phyloP scores from a whole-genome alignment of 2,113 vertebrate genomes.

The Cyprinodon brontotheroides region DNA sequence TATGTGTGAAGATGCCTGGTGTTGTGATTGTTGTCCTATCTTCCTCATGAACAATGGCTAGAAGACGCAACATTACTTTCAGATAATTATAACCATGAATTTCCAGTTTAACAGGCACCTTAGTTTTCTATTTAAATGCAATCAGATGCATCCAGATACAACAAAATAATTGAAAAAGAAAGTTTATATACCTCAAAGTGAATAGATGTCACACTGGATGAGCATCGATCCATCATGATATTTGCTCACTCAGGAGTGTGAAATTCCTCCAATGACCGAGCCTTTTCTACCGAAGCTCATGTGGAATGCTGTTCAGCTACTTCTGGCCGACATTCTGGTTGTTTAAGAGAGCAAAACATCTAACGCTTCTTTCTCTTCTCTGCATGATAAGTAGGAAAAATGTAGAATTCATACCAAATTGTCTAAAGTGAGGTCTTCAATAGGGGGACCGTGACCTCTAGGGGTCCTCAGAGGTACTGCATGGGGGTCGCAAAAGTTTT shows the following conservation, averaged over 20 bases:
- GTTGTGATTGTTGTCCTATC: not conserved
- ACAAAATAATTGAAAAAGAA: not conserved
- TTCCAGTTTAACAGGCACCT: not conserved
- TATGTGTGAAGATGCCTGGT: not conserved
- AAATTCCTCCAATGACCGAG: slow-evolving; percentile 22
- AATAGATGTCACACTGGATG: not conserved
- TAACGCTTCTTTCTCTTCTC: accelerated
- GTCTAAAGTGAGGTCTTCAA: too few relatives aligned
- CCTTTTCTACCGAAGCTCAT: not conserved
- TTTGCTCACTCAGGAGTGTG: not conserved
- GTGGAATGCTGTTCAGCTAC: slow-evolving; percentile 36
- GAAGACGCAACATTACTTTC: not conserved
- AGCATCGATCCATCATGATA: not conserved
- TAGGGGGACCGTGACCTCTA: too few relatives aligned
- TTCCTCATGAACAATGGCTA: not conserved
- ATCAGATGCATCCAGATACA: not conserved
- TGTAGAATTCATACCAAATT: not conserved
- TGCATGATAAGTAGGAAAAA: not conserved
- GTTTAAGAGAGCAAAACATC: slow-evolving; percentile 5
- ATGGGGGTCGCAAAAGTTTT: too few relatives aligned
- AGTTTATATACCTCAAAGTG: not conserved
- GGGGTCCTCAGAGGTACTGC: too few relatives aligned
- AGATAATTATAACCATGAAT: not conserved
- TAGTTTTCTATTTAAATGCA: not conserved
- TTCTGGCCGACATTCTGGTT: not conserved